Evolutionary conservation across 1,140 invertebrate genomes (phyloP), one percentile per base, ranked within the genome.

Genomic region (Zaprionus tsacasi): DNA sequence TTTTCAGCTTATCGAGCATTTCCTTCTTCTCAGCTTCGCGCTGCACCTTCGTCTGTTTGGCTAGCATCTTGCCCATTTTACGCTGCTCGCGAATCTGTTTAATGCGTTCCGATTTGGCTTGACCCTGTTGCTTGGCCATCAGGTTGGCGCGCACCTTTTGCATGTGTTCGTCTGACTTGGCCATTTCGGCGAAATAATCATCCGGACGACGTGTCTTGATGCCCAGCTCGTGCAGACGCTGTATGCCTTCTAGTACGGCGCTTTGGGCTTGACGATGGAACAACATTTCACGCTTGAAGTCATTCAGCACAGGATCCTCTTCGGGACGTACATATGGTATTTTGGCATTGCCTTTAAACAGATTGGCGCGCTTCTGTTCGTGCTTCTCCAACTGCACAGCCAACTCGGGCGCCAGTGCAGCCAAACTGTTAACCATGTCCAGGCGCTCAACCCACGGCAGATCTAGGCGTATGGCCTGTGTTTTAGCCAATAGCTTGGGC

Each of bases 121-220:
- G 95, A 10, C 95, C 95, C 10, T 95, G 94, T 89, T 99, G 96
- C 91, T 98, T 98, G 52, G 96, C 95, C 92, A 98, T 94, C 1
- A 99, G 91, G 86, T 96, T 96, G 87, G 96, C 94, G 56, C 98
- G 94, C 0, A 99, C 96, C 93, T 98, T 99, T 89, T 99, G 97
- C 99, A 99, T 99, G 78, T 99, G 99, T 45, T 95, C 94, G 93
- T 99, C 99, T 56, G 97, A 95, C 93, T 99, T 99, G 2, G 98
- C 98, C 99, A 99, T 99, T 94, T 99, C 97, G 1, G 99, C 99
- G 94, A 99, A 99, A 93, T 99, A 99, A 93, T 99, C 99, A 35
- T 98, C 96, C 0, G 99, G 99, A 66, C 95, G 94, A 88, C 95
- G 96, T 0, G 97, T 99, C 0, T 95, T 93, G 43, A 99, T 94